Base-by-base conservation (phyloP, 2,797 vertebrate species). In the Lycodopsis pacificus region DNA sequence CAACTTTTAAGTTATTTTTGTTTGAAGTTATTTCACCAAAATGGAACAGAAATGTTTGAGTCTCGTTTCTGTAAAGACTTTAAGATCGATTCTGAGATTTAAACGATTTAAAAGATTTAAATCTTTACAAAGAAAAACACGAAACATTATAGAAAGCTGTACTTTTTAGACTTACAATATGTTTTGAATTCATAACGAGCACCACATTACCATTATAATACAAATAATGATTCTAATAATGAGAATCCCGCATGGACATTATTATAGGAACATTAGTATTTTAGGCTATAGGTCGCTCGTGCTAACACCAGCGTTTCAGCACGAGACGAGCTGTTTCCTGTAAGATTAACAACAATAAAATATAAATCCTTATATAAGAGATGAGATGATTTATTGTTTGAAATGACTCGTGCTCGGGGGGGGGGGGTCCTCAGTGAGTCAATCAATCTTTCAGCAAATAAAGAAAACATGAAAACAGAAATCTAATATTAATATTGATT, bases 261-360 rank as follows among this genome's bases (percentile, higher is more conserved):
- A 20, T 15, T 30, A 30, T 7, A 36, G 51, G 51, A 13, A 0
- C 13, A 54, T 27, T 17, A 25, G 4, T 42, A 25, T 42, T 61
- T 22, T 4, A 22, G 34, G 56, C 11, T 34, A 20, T 17, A 58
- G 30, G 30, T 56, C 54, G 53, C 25, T 30, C 56, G 30, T 11
- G 56, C 27, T 32, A 57, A 54, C 11, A 51, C 53, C 20, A 49
- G 48, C 48, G 7, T 53, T 51, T 5, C 11, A 22, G 11, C 32
- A 32, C 32, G n/a, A 51, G 49, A 51, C n/a, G 49, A 51, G 49
- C 49, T 51, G 48, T 51, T 53, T 53, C 51, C 51, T 54, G 51
- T 22, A 2, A n/a, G 51, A 58, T 32, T 2, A 7, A 20, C 15
- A 36, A n/a, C 34, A 38, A 38, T 22, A 59, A n/a, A 17, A 32